Percentiles rank a stretch among this genome's conserved stretches.
phyloP scores from a whole-genome alignment of 1,140 invertebrate species.

The Drosophila kikkawai region DNA sequence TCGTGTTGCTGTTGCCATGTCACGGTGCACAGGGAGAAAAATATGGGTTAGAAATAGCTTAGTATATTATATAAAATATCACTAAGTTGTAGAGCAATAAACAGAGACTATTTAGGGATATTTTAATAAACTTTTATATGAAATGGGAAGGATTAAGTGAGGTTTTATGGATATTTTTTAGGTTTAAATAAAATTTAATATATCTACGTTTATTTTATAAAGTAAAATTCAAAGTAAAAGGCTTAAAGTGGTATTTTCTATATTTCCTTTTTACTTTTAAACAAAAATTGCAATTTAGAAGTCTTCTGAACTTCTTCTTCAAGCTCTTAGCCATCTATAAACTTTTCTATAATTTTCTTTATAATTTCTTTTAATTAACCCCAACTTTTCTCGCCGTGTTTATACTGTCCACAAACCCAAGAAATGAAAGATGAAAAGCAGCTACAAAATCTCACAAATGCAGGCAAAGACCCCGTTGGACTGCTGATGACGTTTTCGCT shows the following conservation, averaged over 20 bases:
- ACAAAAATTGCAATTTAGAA: background rate
- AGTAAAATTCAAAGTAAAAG: background rate
- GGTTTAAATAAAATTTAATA: background rate
- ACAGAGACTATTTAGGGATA: background rate
- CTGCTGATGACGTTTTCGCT: conserved; percentile 50
- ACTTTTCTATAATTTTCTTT: too few relatives aligned
- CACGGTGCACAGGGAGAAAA: conserved; percentile 24
- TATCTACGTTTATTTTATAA: background rate
- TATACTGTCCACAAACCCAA: conserved; percentile 27
- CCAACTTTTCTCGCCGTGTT: conserved; percentile 9
- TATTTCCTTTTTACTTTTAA: background rate
- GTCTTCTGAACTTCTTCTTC: fast-evolving
- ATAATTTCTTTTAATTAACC: too few relatives aligned
- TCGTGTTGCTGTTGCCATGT: conserved; percentile 37
- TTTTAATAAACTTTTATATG: background rate
- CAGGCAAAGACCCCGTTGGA: conserved; percentile 50
- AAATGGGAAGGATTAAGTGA: fast-evolving
- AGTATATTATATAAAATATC: background rate
- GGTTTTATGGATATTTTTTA: background rate
- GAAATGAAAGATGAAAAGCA: conserved; percentile 48
- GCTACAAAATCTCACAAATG: conserved; percentile 54
- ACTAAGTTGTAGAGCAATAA: background rate
- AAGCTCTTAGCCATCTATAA: background rate
- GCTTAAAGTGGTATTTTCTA: background rate
- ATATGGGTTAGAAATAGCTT: background rate